Evolutionary conservation across 1,140 invertebrate species (phyloP).

Genomic region (Ceratina calcarata): DNA sequence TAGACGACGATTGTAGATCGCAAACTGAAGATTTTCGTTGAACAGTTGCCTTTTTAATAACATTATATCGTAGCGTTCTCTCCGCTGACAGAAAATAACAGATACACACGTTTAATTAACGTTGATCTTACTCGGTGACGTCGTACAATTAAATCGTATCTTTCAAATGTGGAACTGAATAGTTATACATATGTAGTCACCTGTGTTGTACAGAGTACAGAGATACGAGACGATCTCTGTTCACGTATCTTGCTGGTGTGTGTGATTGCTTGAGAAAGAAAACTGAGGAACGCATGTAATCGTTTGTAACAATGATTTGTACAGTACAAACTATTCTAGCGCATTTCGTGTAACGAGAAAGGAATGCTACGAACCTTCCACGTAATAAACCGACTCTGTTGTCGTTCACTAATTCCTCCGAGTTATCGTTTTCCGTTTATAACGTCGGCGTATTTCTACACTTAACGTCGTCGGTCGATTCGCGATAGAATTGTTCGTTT

Average conservation of each 20-base stretch:
- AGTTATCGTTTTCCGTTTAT: conserved; percentile 4
- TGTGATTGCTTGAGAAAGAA: background rate
- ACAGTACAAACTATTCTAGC: conserved; percentile 54
- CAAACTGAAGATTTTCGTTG: conserved; percentile 23
- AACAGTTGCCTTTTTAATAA: conserved; percentile 24
- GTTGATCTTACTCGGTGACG: conserved; percentile 31
- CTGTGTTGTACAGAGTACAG: conserved; percentile 13
- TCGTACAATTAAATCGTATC: conserved; percentile 31
- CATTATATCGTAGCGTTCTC: conserved; percentile 10
- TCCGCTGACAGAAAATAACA: conserved; percentile 22
- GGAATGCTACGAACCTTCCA: conserved; percentile 14
- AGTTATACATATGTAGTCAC: conserved; percentile 7
- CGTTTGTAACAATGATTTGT: conserved; percentile 44
- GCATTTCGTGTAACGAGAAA: conserved; percentile 19
- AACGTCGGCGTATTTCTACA: background rate
- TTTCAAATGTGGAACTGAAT: conserved; percentile 21
- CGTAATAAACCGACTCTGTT: conserved; percentile 2
- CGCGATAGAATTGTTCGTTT: background rate
- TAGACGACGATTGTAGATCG: conserved; percentile 32
- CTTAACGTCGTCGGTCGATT: conserved; percentile 13
- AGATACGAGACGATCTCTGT: conserved; percentile 27
- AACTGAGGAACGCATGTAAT: conserved; percentile 27
- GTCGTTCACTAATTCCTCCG: conserved; percentile 3
- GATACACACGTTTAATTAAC: conserved; percentile 34
- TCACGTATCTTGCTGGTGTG: conserved; percentile 37